These are phyloP conservation scores for Tiliacea aurago DNA, from an alignment of 2,888 invertebrate genomes.

Conservation along the genomic window DNA sequence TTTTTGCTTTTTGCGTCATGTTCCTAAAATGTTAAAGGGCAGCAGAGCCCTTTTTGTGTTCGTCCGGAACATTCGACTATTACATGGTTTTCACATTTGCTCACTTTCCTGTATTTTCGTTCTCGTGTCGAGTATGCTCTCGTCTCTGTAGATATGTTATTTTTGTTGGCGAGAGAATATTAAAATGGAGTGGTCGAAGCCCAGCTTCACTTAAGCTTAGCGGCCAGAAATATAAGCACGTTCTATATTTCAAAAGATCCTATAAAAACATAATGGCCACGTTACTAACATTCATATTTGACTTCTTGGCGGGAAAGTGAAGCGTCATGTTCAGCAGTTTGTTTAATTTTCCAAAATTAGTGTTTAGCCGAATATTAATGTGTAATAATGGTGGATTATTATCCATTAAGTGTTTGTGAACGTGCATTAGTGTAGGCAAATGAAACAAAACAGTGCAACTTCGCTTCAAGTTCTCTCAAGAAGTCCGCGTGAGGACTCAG, in stretches of 20 bases:
- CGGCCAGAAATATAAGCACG: conserved; percentile 33
- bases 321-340: too few relatives aligned
- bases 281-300: conserved; percentile 58
- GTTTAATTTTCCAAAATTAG: too few relatives aligned
- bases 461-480: too few relatives aligned
- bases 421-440: too few relatives aligned
- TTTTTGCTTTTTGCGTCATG: conserved; percentile 38
- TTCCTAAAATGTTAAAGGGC: conserved; percentile 36
- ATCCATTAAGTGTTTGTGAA: too few relatives aligned
- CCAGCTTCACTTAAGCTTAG: conserved; percentile 40
- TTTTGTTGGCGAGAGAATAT: conserved; percentile 24
- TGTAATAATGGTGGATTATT: too few relatives aligned
- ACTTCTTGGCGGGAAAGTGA: too few relatives aligned
- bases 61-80: conserved; percentile 34
- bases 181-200: conserved; percentile 17
- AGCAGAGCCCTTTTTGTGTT: conserved; percentile 46
- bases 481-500: too few relatives aligned
- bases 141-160: conserved; percentile 22
- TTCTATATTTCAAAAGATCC: conserved; percentile 21
- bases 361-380: too few relatives aligned
- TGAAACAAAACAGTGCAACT: too few relatives aligned
- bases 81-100: conserved; percentile 59
- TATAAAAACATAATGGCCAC: conserved; percentile 25
- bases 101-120: conserved; percentile 42
- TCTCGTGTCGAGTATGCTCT: conserved; percentile 15